Evolutionary conservation across 1,140 invertebrate genomes (phyloP).

Genomic region (Megalopta genalis): DNA sequence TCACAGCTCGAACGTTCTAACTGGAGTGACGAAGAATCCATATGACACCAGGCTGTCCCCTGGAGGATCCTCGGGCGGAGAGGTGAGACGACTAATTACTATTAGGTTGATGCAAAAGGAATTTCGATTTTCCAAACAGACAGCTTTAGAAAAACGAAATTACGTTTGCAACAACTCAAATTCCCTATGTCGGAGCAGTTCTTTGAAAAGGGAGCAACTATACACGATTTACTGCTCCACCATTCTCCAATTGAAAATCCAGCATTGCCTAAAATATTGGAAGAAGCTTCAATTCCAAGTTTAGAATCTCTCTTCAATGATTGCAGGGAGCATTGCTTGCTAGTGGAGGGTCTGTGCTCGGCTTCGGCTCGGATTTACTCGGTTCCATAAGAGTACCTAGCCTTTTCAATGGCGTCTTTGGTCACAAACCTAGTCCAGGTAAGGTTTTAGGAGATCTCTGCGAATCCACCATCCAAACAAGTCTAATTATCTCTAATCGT

Average conservation of each 20-base stretch:
- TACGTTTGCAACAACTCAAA: no score
- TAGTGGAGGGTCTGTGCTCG: slow-evolving; percentile 87
- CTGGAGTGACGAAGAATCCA: slow-evolving; percentile 89
- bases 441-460: neutral
- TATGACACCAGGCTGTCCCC: slow-evolving; percentile 84
- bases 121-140: no score
- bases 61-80: slow-evolving; percentile 90
- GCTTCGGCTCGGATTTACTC: slow-evolving; percentile 92
- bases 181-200: no score
- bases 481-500: no score
- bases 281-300: no score
- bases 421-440: slow-evolving; percentile 91
- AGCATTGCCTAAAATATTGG: no score
- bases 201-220: no score
- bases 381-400: slow-evolving; percentile 93
- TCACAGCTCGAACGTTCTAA: slow-evolving; percentile 85
- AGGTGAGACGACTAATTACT: slow-evolving; percentile 80
- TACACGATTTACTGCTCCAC: no score
- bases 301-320: neutral
- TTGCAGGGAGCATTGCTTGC: slow-evolving; percentile 85
- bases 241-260: no score
- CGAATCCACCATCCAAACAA: no score
- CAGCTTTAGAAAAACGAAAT: no score
- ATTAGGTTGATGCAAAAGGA: no score
- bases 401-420: slow-evolving; percentile 92